phyloP scores from a whole-genome alignment of 1,140 invertebrate genomes.

The Glossosoma conforme region DNA sequence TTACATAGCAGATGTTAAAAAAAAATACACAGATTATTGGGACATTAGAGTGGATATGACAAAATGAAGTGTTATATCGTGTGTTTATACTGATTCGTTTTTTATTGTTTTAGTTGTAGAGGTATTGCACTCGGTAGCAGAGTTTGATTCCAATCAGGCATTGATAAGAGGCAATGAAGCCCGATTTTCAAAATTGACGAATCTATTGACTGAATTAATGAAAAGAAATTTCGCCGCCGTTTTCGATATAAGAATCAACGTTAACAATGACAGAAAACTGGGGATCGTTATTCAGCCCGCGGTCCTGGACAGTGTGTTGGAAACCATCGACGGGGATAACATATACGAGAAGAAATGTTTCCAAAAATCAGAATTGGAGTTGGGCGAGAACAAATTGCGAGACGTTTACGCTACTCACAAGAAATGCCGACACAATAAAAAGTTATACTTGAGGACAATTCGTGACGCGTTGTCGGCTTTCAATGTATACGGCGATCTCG shows the following conservation, averaged over 20 bases:
- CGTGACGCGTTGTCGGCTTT: neutral
- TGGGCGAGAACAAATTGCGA: neutral
- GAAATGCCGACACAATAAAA: neutral
- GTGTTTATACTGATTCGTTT: no score
- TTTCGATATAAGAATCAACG: slow-evolving; percentile 14
- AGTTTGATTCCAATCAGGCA: no score
- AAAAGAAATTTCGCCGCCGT: slow-evolving; percentile 10
- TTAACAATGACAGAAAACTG: slow-evolving; percentile 7
- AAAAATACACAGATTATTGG: no score
- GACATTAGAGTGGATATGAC: no score
- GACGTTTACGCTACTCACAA: slow-evolving; percentile 1
- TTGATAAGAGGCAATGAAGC: no score
- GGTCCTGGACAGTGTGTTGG: neutral
- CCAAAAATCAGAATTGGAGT: neutral
- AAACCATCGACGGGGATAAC: neutral
- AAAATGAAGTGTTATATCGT: no score
- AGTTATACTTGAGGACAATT: neutral
- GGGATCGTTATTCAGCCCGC: slow-evolving; percentile 7
- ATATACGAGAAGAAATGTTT: slow-evolving; percentile 3
- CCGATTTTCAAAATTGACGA: neutral
- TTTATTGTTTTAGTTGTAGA: neutral
- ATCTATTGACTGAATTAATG: slow-evolving; percentile 8
- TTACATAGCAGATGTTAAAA: no score
- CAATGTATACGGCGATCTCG: neutral
- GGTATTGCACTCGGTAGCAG: no score